These are phyloP conservation scores for Sciaenops ocellatus DNA, from an alignment of 2,797 vertebrate genomes.

Conservation along the genomic window DNA sequence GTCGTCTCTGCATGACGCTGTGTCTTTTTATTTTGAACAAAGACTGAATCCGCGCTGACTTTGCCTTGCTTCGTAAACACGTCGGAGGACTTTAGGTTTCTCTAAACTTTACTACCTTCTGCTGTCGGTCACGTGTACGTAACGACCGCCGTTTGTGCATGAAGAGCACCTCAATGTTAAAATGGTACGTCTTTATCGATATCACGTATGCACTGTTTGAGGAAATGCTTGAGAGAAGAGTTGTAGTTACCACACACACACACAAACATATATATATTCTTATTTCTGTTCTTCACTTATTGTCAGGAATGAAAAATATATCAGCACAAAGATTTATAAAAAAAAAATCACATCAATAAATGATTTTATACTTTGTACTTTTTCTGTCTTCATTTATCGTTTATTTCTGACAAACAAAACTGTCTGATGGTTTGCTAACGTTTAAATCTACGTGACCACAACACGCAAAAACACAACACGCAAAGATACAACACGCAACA, in stretches of 20 bases:
- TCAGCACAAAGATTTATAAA: constrained; percentile 87
- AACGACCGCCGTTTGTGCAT: constrained; percentile 45
- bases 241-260: constrained; percentile 17
- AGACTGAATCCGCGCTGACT: constrained; percentile 17
- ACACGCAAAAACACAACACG: no score
- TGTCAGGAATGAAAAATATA: constrained; percentile 68
- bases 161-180: constrained; percentile 46
- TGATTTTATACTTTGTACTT: constrained; percentile 88
- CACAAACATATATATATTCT: constrained; percentile 56
- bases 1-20: constrained; percentile 53
- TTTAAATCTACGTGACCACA: no score
- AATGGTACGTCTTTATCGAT: constrained; percentile 20
- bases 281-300: constrained; percentile 66
- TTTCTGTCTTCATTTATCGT: constrained; percentile 15
- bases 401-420: background rate
- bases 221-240: constrained; percentile 9
- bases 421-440: no score
- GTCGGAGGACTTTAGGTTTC: background rate
- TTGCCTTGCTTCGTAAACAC: constrained; percentile 24
- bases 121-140: constrained; percentile 27
- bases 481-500: no score
- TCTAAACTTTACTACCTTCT: constrained; percentile 7
- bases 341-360: constrained; percentile 88
- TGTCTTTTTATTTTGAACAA: background rate
- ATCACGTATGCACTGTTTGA: constrained; percentile 39